phyloP scores from a whole-genome alignment of 2,797 vertebrate species.

The Acanthornis magna region DNA sequence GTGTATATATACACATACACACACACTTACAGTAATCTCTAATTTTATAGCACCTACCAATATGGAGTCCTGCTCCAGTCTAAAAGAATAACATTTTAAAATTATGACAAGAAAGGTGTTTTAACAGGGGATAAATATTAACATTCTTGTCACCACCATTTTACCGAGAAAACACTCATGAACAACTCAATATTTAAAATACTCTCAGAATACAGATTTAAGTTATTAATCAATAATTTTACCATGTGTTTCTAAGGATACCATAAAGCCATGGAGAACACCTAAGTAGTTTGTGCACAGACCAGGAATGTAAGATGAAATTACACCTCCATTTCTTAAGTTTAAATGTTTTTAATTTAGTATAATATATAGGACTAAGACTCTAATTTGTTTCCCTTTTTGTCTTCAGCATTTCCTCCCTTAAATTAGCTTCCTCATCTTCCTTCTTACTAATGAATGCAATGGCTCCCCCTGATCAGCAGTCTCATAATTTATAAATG shows the following conservation, averaged over 20 bases:
- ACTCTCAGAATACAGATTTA: background rate
- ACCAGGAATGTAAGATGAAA: background rate
- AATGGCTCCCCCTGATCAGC: background rate
- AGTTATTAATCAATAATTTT: background rate
- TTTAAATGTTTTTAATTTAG: background rate
- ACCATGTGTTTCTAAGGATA: background rate
- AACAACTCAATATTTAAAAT: background rate
- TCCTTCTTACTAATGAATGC: background rate
- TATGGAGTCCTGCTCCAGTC: background rate
- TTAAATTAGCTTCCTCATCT: background rate
- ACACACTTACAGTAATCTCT: background rate
- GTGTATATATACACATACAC: background rate
- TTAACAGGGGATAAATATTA: background rate
- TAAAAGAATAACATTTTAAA: background rate
- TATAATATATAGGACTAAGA: background rate
- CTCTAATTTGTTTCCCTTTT: background rate
- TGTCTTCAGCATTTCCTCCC: background rate
- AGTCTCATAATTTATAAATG: background rate
- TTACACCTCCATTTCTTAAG: background rate
- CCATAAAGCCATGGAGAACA: background rate
- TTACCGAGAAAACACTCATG: background rate
- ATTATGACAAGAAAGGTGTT: fast-evolving
- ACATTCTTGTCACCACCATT: background rate
- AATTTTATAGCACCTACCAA: background rate
- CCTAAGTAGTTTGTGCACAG: background rate